A percentile compares a stretch with the other conserved stretches of the same genome.
Conservation (phyloP, 2,797 vertebrate genomes). For the Momotus momota region DNA sequence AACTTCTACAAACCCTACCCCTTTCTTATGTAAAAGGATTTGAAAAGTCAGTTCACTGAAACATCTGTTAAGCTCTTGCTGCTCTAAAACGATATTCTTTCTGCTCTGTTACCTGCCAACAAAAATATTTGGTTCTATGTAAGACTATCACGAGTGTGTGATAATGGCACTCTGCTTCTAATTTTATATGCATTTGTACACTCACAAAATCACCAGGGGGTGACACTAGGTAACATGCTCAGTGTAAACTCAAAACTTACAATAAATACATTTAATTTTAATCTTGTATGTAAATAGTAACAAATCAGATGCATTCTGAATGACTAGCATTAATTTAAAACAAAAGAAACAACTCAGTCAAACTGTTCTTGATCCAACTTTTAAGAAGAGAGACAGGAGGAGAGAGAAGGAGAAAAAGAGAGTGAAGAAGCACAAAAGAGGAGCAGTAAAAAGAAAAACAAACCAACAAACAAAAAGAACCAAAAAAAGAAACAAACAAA, state of each 20-base stretch:
- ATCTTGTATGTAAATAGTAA: background rate
- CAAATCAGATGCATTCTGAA: background rate
- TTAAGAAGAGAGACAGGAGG: background rate
- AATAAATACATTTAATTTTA: background rate
- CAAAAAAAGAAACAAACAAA: no score
- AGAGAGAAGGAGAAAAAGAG: background rate
- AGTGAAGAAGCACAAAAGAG: background rate
- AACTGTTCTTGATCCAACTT: background rate
- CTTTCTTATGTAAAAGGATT: slow-evolving; percentile 75
- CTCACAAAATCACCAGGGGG: slow-evolving; percentile 11
- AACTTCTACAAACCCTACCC: slow-evolving; percentile 75
- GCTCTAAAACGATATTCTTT: slow-evolving; percentile 79
- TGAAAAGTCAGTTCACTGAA: slow-evolving; percentile 80
- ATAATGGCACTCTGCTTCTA: slow-evolving; percentile 64
- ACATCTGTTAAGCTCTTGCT: slow-evolving; percentile 85
- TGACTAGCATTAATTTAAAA: background rate
- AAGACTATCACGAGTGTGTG: slow-evolving; percentile 72
- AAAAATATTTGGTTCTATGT: slow-evolving; percentile 81
- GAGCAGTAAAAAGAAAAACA: background rate
- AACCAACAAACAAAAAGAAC: no score
- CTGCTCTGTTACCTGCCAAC: slow-evolving; percentile 76
- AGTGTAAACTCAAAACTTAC: background rate
- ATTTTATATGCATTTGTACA: slow-evolving; percentile 32
- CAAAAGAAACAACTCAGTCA: background rate
- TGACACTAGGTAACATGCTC: background rate